These are phyloP conservation scores for Agapornis canus DNA, from an alignment of 2,797 vertebrate genomes.

Conservation along the genomic window DNA sequence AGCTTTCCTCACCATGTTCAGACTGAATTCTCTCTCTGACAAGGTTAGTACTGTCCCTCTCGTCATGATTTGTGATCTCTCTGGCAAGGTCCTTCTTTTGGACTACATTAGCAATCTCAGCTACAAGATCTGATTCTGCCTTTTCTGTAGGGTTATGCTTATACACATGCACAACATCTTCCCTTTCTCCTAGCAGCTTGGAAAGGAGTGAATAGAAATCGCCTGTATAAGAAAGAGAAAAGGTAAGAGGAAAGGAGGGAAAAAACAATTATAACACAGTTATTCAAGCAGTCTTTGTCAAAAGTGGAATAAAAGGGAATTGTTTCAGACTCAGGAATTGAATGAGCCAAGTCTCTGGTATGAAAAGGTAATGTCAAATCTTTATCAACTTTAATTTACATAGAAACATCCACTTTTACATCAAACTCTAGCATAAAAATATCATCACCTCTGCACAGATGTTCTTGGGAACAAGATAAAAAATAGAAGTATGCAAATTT, in stretches of 20 bases:
- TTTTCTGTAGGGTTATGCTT: slow-evolving; percentile 86
- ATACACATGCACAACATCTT: slow-evolving; percentile 86
- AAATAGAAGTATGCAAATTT: background rate
- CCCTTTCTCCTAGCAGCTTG: slow-evolving; percentile 91
- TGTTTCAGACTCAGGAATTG: background rate
- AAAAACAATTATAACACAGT: slow-evolving; percentile 42
- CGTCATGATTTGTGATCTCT: slow-evolving; percentile 76
- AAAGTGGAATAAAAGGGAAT: background rate
- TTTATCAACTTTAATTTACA: background rate
- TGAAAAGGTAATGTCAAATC: background rate
- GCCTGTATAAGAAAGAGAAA: slow-evolving; percentile 84
- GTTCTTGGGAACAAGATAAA: background rate
- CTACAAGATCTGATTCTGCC: slow-evolving; percentile 85
- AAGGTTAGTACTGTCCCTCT: slow-evolving; percentile 83
- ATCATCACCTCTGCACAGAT: background rate
- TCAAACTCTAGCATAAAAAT: background rate
- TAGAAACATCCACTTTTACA: background rate
- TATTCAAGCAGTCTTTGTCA: background rate
- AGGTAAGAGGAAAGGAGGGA: slow-evolving; percentile 52
- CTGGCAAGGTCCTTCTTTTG: slow-evolving; percentile 88
- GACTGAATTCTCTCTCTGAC: slow-evolving; percentile 90
- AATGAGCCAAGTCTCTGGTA: background rate
- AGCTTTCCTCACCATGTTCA: slow-evolving; percentile 72
- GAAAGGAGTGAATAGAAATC: slow-evolving; percentile 95
- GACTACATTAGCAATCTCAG: slow-evolving; percentile 90